phyloP scores from a whole-genome alignment of 1,140 invertebrate genomes.

The Panagrolaimus sp. region DNA sequence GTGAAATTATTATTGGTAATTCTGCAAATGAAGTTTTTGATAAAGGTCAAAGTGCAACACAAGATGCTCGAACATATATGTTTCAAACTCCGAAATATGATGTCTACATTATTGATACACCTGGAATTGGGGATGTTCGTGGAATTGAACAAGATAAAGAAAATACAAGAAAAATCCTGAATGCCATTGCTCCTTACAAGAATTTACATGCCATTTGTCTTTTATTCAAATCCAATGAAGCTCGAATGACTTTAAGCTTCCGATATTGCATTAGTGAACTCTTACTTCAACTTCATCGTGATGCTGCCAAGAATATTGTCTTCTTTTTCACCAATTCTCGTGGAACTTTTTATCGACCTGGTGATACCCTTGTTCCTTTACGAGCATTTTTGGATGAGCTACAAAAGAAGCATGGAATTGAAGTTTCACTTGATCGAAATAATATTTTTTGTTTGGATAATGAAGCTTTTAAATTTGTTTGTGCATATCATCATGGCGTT shows the following conservation, averaged over 20 bases:
- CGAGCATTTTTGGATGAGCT: no score
- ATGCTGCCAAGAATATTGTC: not conserved
- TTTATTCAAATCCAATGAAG: not conserved
- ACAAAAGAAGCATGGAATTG: no score
- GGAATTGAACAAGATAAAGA: not conserved
- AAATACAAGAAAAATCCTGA: not conserved
- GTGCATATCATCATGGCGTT: no score
- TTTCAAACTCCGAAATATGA: not conserved
- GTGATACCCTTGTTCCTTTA: no score
- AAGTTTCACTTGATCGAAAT: no score
- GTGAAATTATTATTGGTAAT: no score
- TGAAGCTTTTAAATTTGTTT: no score
- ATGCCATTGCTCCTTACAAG: not conserved
- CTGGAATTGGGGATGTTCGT: not conserved
- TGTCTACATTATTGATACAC: not conserved
- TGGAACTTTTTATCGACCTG: no score
- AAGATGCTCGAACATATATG: conserved; percentile 9
- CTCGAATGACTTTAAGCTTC: not conserved
- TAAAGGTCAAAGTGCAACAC: conserved; percentile 3
- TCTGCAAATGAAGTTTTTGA: no score
- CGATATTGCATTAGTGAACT: not conserved
- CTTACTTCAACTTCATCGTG: not conserved
- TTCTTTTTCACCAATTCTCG: conserved; percentile 7
- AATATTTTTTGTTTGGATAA: no score
- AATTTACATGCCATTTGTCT: not conserved